Percentiles rank a stretch among this genome's conserved stretches.
These are phyloP conservation scores for Pammene aurita DNA, from an alignment of 2,888 invertebrate genomes.

Conservation along the genomic window DNA sequence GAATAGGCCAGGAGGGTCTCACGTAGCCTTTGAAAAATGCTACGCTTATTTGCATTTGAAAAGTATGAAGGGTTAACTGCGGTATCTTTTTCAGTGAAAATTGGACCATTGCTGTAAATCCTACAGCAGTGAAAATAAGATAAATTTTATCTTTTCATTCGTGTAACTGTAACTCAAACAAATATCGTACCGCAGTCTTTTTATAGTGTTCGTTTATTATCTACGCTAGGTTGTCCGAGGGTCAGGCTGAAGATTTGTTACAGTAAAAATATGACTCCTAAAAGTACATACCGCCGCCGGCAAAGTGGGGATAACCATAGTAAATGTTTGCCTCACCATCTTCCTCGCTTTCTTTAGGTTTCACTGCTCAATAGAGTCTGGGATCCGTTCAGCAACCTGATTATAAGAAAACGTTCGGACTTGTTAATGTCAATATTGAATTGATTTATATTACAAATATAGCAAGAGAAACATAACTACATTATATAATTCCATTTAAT, in stretches of 20 bases:
- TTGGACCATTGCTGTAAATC: constrained; percentile 32
- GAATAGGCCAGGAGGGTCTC: constrained; percentile 33
- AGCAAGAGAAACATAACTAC: too few relatives aligned
- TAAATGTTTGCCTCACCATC: too few relatives aligned
- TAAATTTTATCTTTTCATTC: constrained; percentile 32
- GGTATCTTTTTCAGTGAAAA: constrained; percentile 37
- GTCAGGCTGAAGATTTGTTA: not conserved
- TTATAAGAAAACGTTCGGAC: too few relatives aligned
- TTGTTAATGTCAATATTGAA: too few relatives aligned
- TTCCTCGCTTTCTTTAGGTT: too few relatives aligned
- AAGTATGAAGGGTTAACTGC: constrained; percentile 43
- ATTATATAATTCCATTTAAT: too few relatives aligned
- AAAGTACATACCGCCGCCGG: not conserved
- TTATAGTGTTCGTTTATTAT: constrained; percentile 16
- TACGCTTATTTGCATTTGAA: constrained; percentile 49
- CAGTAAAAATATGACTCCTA: constrained; percentile 10
- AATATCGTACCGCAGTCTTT: constrained; percentile 27
- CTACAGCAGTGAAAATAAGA: constrained; percentile 26
- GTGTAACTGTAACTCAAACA: constrained; percentile 15
- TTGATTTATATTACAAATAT: too few relatives aligned
- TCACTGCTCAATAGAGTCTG: too few relatives aligned
- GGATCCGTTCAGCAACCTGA: too few relatives aligned
- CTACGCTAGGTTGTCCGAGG: constrained; percentile 1
- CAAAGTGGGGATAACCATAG: not conserved
- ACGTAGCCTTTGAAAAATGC: constrained; percentile 42